Percentiles rank a stretch among this genome's conserved stretches.
These are phyloP conservation scores for Hypomecis atomaria DNA, from an alignment of 2,888 invertebrate genomes.

Conservation along the genomic window DNA sequence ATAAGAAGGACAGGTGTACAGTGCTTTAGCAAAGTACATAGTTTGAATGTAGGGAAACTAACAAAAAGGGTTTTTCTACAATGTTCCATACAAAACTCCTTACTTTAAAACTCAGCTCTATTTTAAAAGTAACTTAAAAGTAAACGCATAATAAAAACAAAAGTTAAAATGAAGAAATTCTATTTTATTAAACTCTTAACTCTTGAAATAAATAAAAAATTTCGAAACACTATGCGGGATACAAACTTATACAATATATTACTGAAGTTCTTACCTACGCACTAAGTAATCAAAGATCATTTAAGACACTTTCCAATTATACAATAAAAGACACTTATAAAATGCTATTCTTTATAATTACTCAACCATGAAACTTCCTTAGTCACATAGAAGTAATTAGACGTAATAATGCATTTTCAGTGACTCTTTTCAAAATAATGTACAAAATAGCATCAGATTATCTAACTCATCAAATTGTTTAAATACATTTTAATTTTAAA, in stretches of 20 bases:
- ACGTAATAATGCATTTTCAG: no score
- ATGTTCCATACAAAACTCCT: no score
- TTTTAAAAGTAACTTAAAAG: conserved; percentile 3
- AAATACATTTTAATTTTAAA: no score
- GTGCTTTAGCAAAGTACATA: no score
- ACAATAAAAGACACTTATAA: conserved; percentile 39
- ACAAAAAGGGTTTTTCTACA: no score
- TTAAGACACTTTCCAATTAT: conserved; percentile 36
- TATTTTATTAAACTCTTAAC: conserved; percentile 48
- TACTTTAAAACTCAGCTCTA: no score
- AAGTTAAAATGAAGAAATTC: conserved; percentile 45
- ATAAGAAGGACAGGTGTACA: no score
- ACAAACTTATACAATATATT: conserved; percentile 60
- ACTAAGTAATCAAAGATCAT: conserved; percentile 31
- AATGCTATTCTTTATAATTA: conserved; percentile 25
- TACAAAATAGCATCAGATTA: no score
- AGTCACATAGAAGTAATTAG: not conserved
- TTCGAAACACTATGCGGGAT: conserved; percentile 60
- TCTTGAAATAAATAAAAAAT: conserved; percentile 67
- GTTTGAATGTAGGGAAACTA: no score
- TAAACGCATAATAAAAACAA: conserved; percentile 36
- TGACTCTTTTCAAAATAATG: no score
- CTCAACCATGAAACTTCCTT: conserved; percentile 27
- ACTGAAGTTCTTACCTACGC: conserved; percentile 20
- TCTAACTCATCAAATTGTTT: no score